Evolutionary conservation across 2,113 vertebrate species (phyloP).

Genomic region (Cryptotis parvus): DNA sequence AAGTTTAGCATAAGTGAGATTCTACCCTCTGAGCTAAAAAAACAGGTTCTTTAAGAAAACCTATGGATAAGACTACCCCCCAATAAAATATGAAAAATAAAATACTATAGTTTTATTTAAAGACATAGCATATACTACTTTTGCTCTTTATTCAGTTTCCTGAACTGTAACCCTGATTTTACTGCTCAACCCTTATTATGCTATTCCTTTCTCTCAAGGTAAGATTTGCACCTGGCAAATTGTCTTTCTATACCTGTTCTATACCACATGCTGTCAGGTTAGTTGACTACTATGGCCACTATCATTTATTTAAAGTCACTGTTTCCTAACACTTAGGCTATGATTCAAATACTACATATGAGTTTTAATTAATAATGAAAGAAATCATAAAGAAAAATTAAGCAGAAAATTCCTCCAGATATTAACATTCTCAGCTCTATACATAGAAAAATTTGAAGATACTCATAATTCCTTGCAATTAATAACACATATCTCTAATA

Average conservation of each 20-base stretch:
- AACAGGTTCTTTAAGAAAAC: background rate
- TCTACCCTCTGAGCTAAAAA: background rate
- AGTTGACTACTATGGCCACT: background rate
- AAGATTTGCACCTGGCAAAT: background rate
- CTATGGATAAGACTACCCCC: background rate
- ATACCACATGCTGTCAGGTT: too few relatives aligned
- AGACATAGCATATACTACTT: background rate
- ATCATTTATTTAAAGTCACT: background rate
- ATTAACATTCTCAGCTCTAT: background rate
- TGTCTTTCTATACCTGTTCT: background rate
- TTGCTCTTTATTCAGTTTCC: background rate
- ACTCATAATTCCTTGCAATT: background rate
- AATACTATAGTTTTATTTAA: background rate
- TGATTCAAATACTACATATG: background rate
- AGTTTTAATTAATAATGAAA: background rate
- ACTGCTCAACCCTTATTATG: background rate
- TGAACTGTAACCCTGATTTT: background rate
- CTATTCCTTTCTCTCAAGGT: background rate
- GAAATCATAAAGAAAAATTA: too few relatives aligned
- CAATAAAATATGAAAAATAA: background rate
- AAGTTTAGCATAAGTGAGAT: background rate
- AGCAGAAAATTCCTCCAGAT: too few relatives aligned
- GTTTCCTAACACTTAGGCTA: background rate
- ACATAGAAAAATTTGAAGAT: background rate
- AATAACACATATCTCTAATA: background rate